A percentile compares a stretch with the other conserved stretches of the same genome.
Conservation (phyloP, 1,140 invertebrate genomes). For the Ceratina australensis region DNA sequence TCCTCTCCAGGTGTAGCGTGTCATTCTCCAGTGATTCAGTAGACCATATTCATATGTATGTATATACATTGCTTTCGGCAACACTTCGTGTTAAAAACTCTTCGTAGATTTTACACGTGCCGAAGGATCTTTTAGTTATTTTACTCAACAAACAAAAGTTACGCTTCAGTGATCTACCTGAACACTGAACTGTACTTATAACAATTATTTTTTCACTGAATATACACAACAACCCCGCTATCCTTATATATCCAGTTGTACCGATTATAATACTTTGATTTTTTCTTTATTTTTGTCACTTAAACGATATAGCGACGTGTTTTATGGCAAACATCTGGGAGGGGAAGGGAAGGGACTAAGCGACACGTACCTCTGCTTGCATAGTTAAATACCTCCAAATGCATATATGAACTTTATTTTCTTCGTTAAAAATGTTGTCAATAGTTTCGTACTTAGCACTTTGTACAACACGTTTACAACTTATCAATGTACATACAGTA, state of each 20-base stretch:
- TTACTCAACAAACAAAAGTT: slow-evolving; percentile 8
- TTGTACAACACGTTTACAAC: neutral
- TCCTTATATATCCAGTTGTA: slow-evolving; percentile 75
- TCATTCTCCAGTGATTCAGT: slow-evolving; percentile 18
- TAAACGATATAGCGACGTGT: slow-evolving; percentile 69
- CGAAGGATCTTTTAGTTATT: neutral
- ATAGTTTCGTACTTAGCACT: neutral
- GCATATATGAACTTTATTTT: slow-evolving; percentile 6
- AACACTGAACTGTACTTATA: neutral
- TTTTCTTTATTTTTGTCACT: slow-evolving; percentile 33
- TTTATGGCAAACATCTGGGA: slow-evolving; percentile 80
- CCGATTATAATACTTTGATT: slow-evolving; percentile 40
- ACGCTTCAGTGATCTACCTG: too few species aligned
- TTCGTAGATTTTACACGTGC: neutral
- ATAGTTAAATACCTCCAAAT: slow-evolving; percentile 27
- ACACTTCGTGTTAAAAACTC: neutral
- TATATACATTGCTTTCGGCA: neutral
- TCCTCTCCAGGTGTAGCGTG: slow-evolving; percentile 56
- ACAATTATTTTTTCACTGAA: slow-evolving; percentile 41
- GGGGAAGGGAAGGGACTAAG: slow-evolving; percentile 80
- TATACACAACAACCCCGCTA: slow-evolving; percentile 62
- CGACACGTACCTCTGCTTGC: slow-evolving; percentile 54
- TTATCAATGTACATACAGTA: slow-evolving; percentile 1
- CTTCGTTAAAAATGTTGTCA: slow-evolving; percentile 5
- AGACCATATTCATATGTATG: slow-evolving; percentile 30